Conservation (phyloP, 1,140 invertebrate species). For the Pseudoatta argentina region DNA sequence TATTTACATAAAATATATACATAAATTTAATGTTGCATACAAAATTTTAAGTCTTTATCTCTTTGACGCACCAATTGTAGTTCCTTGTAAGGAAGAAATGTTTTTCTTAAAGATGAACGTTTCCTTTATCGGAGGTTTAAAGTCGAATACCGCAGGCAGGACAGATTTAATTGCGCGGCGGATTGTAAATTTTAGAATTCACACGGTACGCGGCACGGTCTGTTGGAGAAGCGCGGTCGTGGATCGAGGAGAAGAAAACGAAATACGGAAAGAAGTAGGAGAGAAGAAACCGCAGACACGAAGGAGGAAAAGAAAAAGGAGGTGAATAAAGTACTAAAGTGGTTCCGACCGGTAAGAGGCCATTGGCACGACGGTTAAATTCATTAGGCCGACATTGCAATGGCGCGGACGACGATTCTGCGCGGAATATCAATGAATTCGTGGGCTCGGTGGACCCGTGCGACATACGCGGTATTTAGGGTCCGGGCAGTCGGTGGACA, state of each 20-base stretch:
- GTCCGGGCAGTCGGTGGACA: constrained; percentile 57
- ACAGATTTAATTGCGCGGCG: constrained; percentile 49
- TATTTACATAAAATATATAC: background rate
- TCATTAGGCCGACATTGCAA: constrained; percentile 72
- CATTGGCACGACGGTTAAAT: constrained; percentile 67
- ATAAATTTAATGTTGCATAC: background rate
- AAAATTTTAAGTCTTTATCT: background rate
- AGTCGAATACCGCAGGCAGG: background rate
- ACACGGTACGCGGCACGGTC: background rate
- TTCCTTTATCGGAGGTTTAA: background rate
- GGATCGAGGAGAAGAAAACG: constrained; percentile 8
- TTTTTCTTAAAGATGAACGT: background rate
- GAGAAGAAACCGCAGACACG: constrained; percentile 5
- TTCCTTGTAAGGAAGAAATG: background rate
- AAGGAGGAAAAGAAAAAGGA: background rate
- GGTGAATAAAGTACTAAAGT: constrained; percentile 48
- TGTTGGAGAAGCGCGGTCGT: background rate
- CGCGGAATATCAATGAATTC: constrained; percentile 73
- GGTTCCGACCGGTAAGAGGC: constrained; percentile 47
- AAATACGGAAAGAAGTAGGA: background rate
- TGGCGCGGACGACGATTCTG: constrained; percentile 68
- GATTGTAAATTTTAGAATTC: constrained; percentile 65
- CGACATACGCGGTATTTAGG: constrained; percentile 63
- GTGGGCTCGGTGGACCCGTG: constrained; percentile 31
- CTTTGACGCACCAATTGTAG: background rate